phyloP scores from a whole-genome alignment of 2,797 vertebrate species.

The Antennarius maculatus region DNA sequence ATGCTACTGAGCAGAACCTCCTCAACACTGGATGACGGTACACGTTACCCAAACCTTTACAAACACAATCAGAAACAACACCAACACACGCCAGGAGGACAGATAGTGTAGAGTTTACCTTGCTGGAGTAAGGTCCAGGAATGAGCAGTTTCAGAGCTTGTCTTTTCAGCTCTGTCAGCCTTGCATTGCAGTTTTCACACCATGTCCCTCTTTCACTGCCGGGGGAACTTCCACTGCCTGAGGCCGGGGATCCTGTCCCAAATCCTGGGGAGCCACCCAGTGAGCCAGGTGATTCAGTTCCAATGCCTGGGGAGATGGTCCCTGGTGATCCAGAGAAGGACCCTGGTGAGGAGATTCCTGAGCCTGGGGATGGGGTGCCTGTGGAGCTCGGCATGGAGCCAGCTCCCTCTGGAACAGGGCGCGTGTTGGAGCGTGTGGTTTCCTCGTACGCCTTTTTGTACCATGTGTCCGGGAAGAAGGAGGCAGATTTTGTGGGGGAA shows the following conservation, averaged over 20 bases:
- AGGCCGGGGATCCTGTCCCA: slow-evolving; percentile 93
- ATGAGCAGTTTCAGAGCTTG: slow-evolving; percentile 93
- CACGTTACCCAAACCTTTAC: slow-evolving; percentile 8
- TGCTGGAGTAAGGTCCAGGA: slow-evolving; percentile 90
- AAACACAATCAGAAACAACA: slow-evolving; percentile 8
- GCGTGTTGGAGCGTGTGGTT: slow-evolving; percentile 81
- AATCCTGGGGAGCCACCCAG: slow-evolving; percentile 95
- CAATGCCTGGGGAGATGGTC: slow-evolving; percentile 92
- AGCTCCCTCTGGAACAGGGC: slow-evolving; percentile 92
- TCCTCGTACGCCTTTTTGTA: slow-evolving; percentile 94
- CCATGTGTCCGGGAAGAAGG: slow-evolving; percentile 94
- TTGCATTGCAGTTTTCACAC: slow-evolving; percentile 95
- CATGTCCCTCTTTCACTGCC: slow-evolving; percentile 93
- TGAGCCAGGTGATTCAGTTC: slow-evolving; percentile 93
- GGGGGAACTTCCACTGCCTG: slow-evolving; percentile 94
- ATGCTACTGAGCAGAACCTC: slow-evolving; percentile 10
- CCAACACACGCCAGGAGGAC: background rate
- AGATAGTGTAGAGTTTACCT: slow-evolving; percentile 81
- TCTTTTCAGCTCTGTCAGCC: slow-evolving; percentile 93
- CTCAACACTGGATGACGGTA: slow-evolving; percentile 10
- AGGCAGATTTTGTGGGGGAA: slow-evolving; percentile 91
- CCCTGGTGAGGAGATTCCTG: slow-evolving; percentile 94
- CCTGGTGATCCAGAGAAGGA: slow-evolving; percentile 93
- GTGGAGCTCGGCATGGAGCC: slow-evolving; percentile 94
- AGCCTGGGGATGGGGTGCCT: slow-evolving; percentile 92